A percentile compares a stretch with the other conserved stretches of the same genome.
These are phyloP conservation scores for Micrastur ruficollis DNA, from an alignment of 2,797 vertebrate species.

Conservation along the genomic window DNA sequence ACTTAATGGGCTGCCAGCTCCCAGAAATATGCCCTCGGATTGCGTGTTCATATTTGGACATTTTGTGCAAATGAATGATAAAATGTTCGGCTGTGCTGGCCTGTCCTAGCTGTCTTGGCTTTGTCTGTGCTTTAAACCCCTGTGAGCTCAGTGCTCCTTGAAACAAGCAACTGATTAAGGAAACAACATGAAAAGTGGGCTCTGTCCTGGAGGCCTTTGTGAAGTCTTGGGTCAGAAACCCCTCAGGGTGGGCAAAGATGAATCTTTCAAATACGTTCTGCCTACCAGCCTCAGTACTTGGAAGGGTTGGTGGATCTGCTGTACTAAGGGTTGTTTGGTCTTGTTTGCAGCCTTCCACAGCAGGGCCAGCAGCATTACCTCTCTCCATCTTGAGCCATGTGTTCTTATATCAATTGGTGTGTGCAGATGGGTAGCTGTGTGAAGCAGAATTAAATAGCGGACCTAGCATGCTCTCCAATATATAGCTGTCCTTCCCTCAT, in stretches of 20 bases:
- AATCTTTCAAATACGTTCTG: neutral
- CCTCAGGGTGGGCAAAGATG: neutral
- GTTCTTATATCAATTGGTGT: neutral
- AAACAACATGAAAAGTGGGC: accelerated
- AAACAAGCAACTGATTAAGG: neutral
- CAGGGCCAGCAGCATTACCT: neutral
- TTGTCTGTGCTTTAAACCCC: neutral
- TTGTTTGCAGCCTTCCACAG: neutral
- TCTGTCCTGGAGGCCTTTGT: neutral
- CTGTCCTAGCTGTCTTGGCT: neutral
- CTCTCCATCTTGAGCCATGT: accelerated
- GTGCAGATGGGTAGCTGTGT: neutral
- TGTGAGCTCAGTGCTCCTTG: neutral
- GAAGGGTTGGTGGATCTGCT: neutral
- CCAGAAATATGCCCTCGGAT: conserved; percentile 40
- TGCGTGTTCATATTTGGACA: conserved; percentile 64
- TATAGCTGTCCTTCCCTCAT: neutral
- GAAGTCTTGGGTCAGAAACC: neutral
- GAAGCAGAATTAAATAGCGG: neutral
- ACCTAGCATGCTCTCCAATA: neutral
- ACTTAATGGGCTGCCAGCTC: conserved; percentile 44
- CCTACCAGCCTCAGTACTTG: neutral
- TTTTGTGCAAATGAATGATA: conserved; percentile 49
- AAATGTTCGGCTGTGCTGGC: neutral
- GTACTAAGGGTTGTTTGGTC: neutral